A percentile compares a stretch with the other conserved stretches of the same genome.
These are phyloP conservation scores for Ochropleura leucogaster DNA, from an alignment of 2,888 invertebrate genomes.

Conservation along the genomic window DNA sequence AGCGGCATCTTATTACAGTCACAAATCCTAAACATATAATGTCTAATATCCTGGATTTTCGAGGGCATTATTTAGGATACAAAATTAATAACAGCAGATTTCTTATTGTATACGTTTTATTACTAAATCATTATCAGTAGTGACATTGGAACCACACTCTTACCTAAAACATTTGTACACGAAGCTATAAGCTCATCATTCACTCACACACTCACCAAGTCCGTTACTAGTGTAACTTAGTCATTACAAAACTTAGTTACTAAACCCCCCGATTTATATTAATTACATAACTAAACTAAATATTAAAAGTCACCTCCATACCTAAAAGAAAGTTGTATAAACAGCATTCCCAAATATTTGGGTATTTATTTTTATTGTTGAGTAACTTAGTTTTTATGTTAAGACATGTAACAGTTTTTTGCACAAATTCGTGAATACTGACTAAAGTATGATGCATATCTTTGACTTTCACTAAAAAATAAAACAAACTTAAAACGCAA, in stretches of 20 bases:
- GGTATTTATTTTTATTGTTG: slow-evolving; percentile 19
- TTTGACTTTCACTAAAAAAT: slow-evolving; percentile 5
- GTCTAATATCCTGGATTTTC: too few relatives aligned
- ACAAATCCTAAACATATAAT: too few relatives aligned
- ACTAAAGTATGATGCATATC: neutral
- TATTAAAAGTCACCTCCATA: slow-evolving; percentile 50
- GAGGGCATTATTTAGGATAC: neutral
- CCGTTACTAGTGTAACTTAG: slow-evolving; percentile 67
- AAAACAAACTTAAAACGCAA: slow-evolving; percentile 20
- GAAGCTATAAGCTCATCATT: slow-evolving; percentile 66
- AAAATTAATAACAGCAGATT: slow-evolving; percentile 56
- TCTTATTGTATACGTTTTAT: slow-evolving; percentile 75
- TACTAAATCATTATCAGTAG: slow-evolving; percentile 75
- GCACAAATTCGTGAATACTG: slow-evolving; percentile 2
- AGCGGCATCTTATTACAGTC: too few relatives aligned
- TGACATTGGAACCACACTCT: slow-evolving; percentile 70
- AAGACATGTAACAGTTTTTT: slow-evolving; percentile 21
- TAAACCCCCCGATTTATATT: slow-evolving; percentile 63
- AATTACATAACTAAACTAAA: slow-evolving; percentile 50
- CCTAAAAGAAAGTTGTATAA: slow-evolving; percentile 43
- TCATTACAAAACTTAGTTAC: slow-evolving; percentile 69
- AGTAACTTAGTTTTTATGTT: slow-evolving; percentile 17
- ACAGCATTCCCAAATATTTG: slow-evolving; percentile 22
- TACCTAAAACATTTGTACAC: slow-evolving; percentile 78
- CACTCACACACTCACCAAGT: slow-evolving; percentile 54